These are phyloP conservation scores for Mus spretus DNA, from an alignment of 2,797 vertebrate genomes.

Conservation along the genomic window DNA sequence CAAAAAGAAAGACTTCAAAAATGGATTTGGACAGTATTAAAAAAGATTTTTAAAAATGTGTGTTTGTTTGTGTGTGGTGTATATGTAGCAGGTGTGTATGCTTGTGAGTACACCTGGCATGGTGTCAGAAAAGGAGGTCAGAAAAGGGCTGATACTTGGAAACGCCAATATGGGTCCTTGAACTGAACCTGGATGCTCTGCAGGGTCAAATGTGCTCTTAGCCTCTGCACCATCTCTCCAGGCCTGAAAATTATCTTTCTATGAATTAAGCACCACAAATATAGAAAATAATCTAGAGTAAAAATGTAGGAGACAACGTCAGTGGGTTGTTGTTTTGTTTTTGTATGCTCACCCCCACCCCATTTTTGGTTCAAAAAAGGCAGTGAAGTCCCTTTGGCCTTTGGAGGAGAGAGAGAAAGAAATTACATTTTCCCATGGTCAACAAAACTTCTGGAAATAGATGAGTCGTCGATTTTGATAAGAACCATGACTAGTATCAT, in stretches of 20 bases:
- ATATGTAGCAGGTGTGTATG: background rate
- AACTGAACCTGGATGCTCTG: background rate
- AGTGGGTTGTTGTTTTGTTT: background rate
- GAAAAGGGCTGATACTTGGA: background rate
- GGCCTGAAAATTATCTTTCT: slow-evolving; percentile 1
- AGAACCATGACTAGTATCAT: slow-evolving; percentile 75
- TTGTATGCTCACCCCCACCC: no score
- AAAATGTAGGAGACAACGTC: background rate
- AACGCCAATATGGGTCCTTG: background rate
- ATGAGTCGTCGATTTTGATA: slow-evolving; percentile 80
- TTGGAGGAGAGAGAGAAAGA: slow-evolving; percentile 58
- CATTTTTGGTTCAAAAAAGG: no score
- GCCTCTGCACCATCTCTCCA: background rate
- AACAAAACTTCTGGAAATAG: slow-evolving; percentile 75
- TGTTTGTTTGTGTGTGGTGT: background rate
- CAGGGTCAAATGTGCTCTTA: background rate
- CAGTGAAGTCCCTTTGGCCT: slow-evolving; percentile 63
- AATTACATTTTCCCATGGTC: slow-evolving; percentile 62
- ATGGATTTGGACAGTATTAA: background rate
- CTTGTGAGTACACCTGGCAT: background rate
- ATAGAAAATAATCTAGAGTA: slow-evolving; percentile 9
- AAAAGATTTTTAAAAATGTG: background rate
- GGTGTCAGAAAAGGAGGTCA: background rate
- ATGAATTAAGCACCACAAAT: background rate
- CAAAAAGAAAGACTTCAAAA: slow-evolving; percentile 56